These are phyloP conservation scores for Drosophila ambigua DNA, from an alignment of 1,140 invertebrate genomes.

Conservation along the genomic window DNA sequence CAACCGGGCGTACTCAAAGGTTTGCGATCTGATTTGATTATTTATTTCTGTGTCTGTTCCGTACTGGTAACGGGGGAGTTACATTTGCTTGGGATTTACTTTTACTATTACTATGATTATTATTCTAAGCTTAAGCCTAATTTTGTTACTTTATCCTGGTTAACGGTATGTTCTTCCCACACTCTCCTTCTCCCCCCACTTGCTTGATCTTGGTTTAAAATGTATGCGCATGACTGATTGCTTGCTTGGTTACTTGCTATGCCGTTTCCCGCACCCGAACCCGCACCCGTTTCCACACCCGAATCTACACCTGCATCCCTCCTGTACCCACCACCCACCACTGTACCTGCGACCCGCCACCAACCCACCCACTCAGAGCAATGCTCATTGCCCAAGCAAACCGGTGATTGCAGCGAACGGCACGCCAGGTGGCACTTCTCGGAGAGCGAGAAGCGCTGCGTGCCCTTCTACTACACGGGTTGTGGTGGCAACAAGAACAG, in stretches of 20 bases:
- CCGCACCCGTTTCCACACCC: conserved; percentile 14
- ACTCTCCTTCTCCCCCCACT: conserved; percentile 37
- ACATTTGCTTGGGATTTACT: conserved; percentile 11
- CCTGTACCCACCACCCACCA: conserved; percentile 5
- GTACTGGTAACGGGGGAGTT: not conserved
- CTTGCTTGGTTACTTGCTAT: conserved; percentile 57
- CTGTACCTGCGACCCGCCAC: conserved; percentile 8
- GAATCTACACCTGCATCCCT: conserved; percentile 32
- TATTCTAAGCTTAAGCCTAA: conserved; percentile 32
- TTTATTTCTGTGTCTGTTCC: conserved; percentile 2
- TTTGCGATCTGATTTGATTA: conserved; percentile 83
- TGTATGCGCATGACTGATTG: conserved; percentile 69
- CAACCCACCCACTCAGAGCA: conserved; percentile 85
- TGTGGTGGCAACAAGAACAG: conserved; percentile 96
- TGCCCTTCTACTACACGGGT: conserved; percentile 97
- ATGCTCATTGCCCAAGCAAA: conserved; percentile 91
- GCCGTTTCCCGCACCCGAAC: conserved; percentile 28
- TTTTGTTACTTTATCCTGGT: conserved; percentile 43
- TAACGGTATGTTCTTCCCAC: conserved; percentile 61
- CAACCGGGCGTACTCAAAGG: conserved; percentile 90
- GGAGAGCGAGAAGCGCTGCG: conserved; percentile 92
- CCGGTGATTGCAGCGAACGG: conserved; percentile 92
- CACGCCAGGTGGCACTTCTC: conserved; percentile 94
- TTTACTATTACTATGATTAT: not conserved
- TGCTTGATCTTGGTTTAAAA: conserved; percentile 55